Evolutionary conservation across 2,797 vertebrate genomes (phyloP), one percentile per base, ranked within the genome.

Genomic region (Tarsius wallacei): DNA sequence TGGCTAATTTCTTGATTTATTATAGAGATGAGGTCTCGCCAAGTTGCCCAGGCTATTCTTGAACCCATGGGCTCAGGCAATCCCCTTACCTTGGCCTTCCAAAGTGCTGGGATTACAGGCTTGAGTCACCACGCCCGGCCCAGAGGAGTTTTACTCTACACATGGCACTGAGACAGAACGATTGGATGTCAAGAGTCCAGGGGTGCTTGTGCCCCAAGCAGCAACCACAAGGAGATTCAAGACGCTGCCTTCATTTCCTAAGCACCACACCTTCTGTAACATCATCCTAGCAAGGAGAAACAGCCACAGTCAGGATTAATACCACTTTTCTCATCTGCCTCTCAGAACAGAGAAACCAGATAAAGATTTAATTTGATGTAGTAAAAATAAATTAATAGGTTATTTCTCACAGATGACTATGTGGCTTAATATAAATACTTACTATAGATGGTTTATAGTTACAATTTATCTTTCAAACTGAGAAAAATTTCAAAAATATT

Each of bases 391-490:
- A 90, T 19, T 36, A 82, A 42, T 26, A 9, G 7, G 42, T 74
- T 78, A 53, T 47, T 86, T 66, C 61, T 80, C 68, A 55, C 1
- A 77, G 36, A 83, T 51, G 51, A 73, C 33, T 81, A 15, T 73
- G 22, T 93, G 81, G 13, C 31, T 91, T 87, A 51, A 70, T 10
- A 42, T 71, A 66, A 80, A 82, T 77, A 73, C 19, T 77, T 92
- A 70, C 5, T 31, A 7, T 13, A 42, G 63, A 51, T 31, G 2
- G 7, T 26, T 77, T 24, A n/a, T n/a, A 74, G 36, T 76, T 83
- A 59, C 33, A 87, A 87, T 22, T 92, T 89, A 55, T 10, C 57
- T 88, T 93, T 77, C 13, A 87, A 85, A 70, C 15, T 87, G 57
- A 68, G 17, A 87, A 90, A 89, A 59, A 26, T 63, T 89, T 78